A percentile compares a stretch with the other conserved stretches of the same genome.
phyloP scores from a whole-genome alignment of 2,888 invertebrate species.

The Chrysina gloriosa region DNA sequence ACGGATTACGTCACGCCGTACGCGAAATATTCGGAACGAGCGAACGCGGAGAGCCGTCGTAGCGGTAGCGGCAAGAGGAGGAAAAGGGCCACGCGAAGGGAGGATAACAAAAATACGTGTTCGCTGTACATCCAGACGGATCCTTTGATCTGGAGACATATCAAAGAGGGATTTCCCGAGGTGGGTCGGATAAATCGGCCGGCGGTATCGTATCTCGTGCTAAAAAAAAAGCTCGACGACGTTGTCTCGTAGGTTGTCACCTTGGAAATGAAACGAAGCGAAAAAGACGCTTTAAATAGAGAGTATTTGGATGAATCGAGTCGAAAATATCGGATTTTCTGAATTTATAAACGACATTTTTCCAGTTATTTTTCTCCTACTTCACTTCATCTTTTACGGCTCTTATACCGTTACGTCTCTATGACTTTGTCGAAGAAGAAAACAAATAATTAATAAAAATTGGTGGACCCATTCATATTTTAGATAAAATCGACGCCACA shows the following conservation, averaged over 20 bases:
- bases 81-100: constrained; percentile 69
- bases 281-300: background rate
- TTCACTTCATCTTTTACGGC: too few relatives aligned
- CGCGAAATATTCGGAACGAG: constrained; percentile 83
- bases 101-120: constrained; percentile 88
- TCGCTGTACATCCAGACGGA: constrained; percentile 98
- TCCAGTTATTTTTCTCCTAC: too few relatives aligned
- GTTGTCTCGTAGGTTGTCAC: constrained; percentile 8
- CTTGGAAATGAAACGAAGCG: constrained; percentile 13
- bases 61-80: constrained; percentile 48
- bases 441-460: too few relatives aligned
- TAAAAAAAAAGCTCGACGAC: background rate
- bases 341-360: too few relatives aligned
- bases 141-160: constrained; percentile 96
- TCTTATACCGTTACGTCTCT: too few relatives aligned
- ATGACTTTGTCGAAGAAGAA: too few relatives aligned
- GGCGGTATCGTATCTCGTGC: background rate
- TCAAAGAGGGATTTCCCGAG: constrained; percentile 84
- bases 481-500: too few relatives aligned
- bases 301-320: background rate
- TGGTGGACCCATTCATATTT: too few relatives aligned
- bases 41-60: constrained; percentile 67
- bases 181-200: constrained; percentile 66
- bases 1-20: constrained; percentile 61
- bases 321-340: too few relatives aligned